A percentile compares a stretch with the other conserved stretches of the same genome.
phyloP scores from a whole-genome alignment of 2,113 vertebrate species.

The Oncorhynchus mykiss region DNA sequence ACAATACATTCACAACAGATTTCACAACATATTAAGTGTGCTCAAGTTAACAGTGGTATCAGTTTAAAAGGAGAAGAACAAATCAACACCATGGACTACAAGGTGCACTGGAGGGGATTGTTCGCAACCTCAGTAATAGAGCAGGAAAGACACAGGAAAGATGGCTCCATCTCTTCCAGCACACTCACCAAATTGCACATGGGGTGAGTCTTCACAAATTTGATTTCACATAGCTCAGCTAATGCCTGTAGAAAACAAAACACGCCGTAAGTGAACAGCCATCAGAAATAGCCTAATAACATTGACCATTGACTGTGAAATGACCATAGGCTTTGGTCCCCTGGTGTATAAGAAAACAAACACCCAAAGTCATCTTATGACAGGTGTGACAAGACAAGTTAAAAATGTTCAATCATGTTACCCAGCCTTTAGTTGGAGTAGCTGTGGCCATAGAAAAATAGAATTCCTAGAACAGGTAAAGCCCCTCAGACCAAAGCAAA shows the following conservation, averaged over 20 bases:
- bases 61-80: too few relatives aligned
- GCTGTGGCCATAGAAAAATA: neutral
- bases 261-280: constrained; percentile 22
- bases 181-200: constrained; percentile 93
- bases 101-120: neutral
- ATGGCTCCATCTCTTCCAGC: neutral
- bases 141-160: neutral
- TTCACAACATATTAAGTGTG: too few relatives aligned
- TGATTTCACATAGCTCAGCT: constrained; percentile 97
- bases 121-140: neutral
- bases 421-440: neutral
- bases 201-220: constrained; percentile 95
- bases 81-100: neutral
- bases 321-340: too few relatives aligned
- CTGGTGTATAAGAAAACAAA: too few relatives aligned
- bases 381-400: too few relatives aligned
- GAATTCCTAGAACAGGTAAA: neutral
- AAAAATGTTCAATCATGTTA: neutral
- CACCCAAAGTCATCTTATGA: too few relatives aligned
- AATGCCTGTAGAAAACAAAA: constrained; percentile 81
- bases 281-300: neutral
- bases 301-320: neutral
- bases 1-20: too few relatives aligned
- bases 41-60: too few relatives aligned
- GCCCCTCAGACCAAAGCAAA: too few relatives aligned